Percentiles rank a stretch among this genome's conserved stretches.
phyloP scores from a whole-genome alignment of 2,888 invertebrate species.

The Nomada goodeniana region DNA sequence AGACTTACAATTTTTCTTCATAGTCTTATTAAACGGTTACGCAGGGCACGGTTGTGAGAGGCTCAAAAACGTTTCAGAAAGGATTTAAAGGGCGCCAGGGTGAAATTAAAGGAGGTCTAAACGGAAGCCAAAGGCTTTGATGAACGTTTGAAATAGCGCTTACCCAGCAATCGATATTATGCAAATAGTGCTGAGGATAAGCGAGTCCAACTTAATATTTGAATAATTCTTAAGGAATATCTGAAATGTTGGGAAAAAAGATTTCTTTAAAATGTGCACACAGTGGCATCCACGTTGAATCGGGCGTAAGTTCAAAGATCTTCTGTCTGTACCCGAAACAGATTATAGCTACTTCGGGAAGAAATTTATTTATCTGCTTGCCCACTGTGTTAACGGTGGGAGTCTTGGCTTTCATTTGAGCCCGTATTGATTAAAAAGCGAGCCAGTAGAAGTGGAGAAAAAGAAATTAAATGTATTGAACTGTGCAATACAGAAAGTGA shows the following conservation, averaged over 20 bases:
- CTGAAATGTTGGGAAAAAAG: neutral
- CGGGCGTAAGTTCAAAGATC: too few species aligned
- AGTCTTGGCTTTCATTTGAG: too few species aligned
- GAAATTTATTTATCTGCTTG: too few species aligned
- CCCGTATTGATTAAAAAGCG: too few species aligned
- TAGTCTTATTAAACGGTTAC: constrained; percentile 7
- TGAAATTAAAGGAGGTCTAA: neutral
- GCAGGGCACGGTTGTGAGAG: neutral
- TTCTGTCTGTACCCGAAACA: too few species aligned
- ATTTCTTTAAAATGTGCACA: neutral
- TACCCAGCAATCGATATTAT: neutral
- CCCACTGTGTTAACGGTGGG: too few species aligned
- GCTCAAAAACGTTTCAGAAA: neutral
- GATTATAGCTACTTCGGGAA: too few species aligned
- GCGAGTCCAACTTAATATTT: neutral
- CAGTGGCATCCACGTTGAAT: neutral
- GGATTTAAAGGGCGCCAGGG: neutral
- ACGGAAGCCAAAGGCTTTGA: neutral
- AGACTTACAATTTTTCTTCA: neutral
- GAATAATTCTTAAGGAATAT: neutral
- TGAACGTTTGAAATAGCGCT: neutral
- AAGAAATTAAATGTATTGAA: too few species aligned
- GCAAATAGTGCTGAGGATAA: neutral
- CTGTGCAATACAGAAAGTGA: too few species aligned
- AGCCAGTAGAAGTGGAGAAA: too few species aligned